phyloP scores from a whole-genome alignment of 2,797 vertebrate genomes.

The Gallirallus australis region DNA sequence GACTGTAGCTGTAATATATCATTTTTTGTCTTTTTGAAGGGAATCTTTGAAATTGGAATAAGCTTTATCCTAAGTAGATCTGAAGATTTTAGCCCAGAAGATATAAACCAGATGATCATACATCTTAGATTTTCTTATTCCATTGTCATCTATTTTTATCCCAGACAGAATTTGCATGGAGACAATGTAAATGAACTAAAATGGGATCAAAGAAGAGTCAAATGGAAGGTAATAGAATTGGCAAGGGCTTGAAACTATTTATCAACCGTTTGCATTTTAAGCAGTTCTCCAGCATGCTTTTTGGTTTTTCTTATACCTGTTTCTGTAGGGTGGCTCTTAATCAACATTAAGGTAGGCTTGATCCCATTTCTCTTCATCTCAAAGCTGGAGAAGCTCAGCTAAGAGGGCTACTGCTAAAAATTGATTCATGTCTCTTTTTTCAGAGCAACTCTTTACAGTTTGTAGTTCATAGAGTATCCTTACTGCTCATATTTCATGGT shows the following conservation, averaged over 20 bases:
- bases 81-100: conserved; percentile 22
- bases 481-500: not conserved
- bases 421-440: not conserved
- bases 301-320: not conserved
- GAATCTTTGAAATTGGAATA: not conserved
- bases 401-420: not conserved
- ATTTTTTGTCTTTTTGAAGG: not conserved
- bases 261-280: not conserved
- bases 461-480: not conserved
- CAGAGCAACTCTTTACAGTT: not conserved
- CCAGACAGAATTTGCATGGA: not conserved
- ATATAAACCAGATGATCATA: conserved; percentile 30
- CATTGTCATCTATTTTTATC: conserved; percentile 7
- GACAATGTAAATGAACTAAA: not conserved
- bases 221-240: not conserved
- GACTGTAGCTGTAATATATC: not conserved
- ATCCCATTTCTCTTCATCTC: not conserved
- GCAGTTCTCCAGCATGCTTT: not conserved
- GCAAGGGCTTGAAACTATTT: not conserved
- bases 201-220: not conserved
- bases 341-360: not conserved
- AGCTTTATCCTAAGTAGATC: not conserved
- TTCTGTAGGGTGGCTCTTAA: not conserved
- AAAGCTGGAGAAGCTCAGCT: not conserved
- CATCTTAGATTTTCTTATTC: not conserved